Percentiles rank a stretch among this genome's conserved stretches.
Conservation (phyloP, 53 echinoderm and acorn worm genomes). For the Luidia sarsii region DNA sequence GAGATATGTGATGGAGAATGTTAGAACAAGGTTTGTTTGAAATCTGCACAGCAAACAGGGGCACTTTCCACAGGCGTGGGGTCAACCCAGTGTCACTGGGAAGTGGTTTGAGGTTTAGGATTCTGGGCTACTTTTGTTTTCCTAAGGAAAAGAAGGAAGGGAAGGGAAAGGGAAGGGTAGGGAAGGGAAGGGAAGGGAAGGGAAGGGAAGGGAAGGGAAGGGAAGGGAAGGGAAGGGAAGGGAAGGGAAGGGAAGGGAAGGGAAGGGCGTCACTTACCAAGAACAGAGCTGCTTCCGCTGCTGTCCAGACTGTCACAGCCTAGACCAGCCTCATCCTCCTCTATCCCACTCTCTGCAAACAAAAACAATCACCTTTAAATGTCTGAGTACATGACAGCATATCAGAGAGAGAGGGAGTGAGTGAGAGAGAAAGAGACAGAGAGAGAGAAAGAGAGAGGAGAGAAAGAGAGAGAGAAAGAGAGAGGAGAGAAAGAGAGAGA, state of each 20-base stretch:
- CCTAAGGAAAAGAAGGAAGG: neutral
- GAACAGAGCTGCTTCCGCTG: slow-evolving; percentile 77
- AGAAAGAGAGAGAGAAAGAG: too few species aligned
- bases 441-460: too few species aligned
- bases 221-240: neutral
- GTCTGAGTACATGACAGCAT: neutral
- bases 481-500: too few species aligned
- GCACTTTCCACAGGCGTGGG: too few species aligned
- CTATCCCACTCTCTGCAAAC: slow-evolving; percentile 73
- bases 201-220: neutral
- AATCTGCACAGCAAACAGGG: too few species aligned
- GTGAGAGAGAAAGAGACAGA: too few species aligned
- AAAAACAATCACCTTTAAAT: neutral
- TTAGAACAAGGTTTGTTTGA: too few species aligned
- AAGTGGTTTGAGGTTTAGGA: too few species aligned
- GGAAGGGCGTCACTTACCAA: slow-evolving; percentile 71
- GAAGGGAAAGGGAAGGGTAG: neutral
- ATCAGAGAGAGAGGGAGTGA: too few species aligned
- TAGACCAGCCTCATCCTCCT: slow-evolving; percentile 82
- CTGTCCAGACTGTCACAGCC: slow-evolving; percentile 82
- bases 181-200: slow-evolving; percentile 18
- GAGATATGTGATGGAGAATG: too few species aligned
- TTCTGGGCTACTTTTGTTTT: too few species aligned
- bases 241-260: slow-evolving; percentile 9
- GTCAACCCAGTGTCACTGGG: too few species aligned